Percentiles rank a stretch among this genome's conserved stretches.
Evolutionary conservation across 2,888 invertebrate genomes (phyloP).

Genomic region (Corythucha ciliata): DNA sequence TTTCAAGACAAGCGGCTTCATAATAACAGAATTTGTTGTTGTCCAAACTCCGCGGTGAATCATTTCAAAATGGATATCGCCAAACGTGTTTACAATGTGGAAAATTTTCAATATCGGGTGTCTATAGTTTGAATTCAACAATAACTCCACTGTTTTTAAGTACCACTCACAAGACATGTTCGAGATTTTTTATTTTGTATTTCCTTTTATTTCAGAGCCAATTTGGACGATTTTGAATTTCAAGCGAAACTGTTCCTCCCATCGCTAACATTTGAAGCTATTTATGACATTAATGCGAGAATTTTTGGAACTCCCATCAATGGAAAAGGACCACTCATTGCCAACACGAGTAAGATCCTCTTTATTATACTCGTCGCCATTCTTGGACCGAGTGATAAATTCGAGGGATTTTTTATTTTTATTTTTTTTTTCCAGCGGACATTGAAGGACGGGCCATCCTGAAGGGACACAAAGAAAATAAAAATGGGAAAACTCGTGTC

Average conservation of each 20-base stretch:
- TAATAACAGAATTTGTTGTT: no score
- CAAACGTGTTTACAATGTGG: no score
- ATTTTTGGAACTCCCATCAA: constrained; percentile 49
- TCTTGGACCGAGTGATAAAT: background rate
- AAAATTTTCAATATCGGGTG: no score
- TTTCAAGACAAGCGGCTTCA: no score
- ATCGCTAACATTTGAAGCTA: constrained; percentile 48
- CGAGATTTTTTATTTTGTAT: background rate
- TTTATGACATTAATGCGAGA: constrained; percentile 49
- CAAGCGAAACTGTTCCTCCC: constrained; percentile 47
- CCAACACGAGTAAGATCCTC: constrained; percentile 48
- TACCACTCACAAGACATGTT: background rate
- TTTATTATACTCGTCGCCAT: background rate
- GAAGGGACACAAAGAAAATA: constrained; percentile 41
- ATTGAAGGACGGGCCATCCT: constrained; percentile 46
- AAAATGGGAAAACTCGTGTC: constrained; percentile 46
- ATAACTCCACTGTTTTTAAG: background rate
- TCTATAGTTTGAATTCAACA: background rate
- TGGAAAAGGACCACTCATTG: constrained; percentile 50
- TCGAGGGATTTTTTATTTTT: constrained; percentile 12
- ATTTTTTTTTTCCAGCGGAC: constrained; percentile 40
- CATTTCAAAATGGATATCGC: no score
- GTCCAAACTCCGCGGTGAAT: no score
- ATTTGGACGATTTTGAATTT: constrained; percentile 45
- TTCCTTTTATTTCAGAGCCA: constrained; percentile 37